phyloP scores from a whole-genome alignment of 2,888 invertebrate genomes.

The Thyatira batis region DNA sequence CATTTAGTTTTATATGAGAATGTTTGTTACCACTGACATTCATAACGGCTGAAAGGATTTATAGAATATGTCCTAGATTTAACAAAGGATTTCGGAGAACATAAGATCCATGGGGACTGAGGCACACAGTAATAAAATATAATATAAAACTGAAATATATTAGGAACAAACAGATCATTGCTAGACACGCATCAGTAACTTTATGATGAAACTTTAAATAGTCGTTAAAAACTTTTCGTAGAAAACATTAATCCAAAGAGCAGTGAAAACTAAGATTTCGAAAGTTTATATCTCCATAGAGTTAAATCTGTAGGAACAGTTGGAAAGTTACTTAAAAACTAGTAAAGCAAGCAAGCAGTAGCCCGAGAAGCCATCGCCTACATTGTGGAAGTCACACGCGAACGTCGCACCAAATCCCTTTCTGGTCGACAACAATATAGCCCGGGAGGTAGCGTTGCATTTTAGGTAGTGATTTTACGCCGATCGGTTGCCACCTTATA shows the following conservation, averaged over 20 bases:
- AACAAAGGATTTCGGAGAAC: no score
- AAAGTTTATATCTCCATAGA: constrained; percentile 36
- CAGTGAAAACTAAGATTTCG: constrained; percentile 41
- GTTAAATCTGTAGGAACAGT: constrained; percentile 22
- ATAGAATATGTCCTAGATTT: no score
- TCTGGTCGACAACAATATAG: constrained; percentile 4
- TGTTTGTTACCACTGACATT: no score
- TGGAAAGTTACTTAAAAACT: constrained; percentile 38
- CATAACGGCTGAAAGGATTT: no score
- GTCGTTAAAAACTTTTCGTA: not conserved
- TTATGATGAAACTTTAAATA: constrained; percentile 4
- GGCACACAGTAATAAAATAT: no score
- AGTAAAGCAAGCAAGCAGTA: constrained; percentile 28
- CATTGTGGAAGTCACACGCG: constrained; percentile 15
- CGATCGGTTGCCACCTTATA: no score
- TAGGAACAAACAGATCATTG: not conserved
- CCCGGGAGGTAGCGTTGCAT: no score
- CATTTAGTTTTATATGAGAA: no score
- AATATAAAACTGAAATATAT: no score
- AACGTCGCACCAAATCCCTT: constrained; percentile 8
- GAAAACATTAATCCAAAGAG: constrained; percentile 36
- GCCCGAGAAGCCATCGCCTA: constrained; percentile 14
- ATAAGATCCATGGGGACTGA: no score
- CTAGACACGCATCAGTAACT: not conserved
- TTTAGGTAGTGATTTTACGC: no score